These are phyloP conservation scores for Gallinago jamesoni DNA, from an alignment of 2,113 vertebrate species.

Conservation along the genomic window DNA sequence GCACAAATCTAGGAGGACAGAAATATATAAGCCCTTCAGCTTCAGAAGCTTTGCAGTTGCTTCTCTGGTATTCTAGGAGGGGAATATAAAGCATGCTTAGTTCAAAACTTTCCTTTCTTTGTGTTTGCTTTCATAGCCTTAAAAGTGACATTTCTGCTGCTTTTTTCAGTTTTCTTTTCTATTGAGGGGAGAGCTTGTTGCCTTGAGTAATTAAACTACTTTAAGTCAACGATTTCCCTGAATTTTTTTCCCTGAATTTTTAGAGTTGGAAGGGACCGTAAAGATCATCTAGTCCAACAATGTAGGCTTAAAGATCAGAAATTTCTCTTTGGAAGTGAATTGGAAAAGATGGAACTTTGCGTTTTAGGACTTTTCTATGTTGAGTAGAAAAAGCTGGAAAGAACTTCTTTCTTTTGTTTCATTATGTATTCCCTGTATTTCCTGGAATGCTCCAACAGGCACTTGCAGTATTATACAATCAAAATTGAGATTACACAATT, in stretches of 20 bases:
- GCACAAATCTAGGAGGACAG: fast-evolving
- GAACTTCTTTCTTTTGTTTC: neutral
- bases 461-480: neutral
- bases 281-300: neutral
- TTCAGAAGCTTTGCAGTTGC: neutral
- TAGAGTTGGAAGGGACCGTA: too few species aligned
- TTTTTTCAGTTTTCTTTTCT: neutral
- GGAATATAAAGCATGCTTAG: neutral
- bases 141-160: neutral
- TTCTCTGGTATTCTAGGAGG: neutral
- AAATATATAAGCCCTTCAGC: neutral
- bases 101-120: neutral
- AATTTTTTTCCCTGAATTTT: too few species aligned
- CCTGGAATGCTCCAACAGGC: neutral
- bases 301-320: neutral
- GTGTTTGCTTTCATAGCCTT: neutral
- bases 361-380: neutral
- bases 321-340: neutral
- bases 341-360: neutral
- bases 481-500: neutral
- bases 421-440: neutral
- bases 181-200: neutral
- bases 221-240: neutral
- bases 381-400: neutral
- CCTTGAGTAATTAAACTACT: neutral